Percentiles rank a stretch among this genome's conserved stretches.
phyloP scores from a whole-genome alignment of 2,888 invertebrate species.

The Meandrusa payeni region DNA sequence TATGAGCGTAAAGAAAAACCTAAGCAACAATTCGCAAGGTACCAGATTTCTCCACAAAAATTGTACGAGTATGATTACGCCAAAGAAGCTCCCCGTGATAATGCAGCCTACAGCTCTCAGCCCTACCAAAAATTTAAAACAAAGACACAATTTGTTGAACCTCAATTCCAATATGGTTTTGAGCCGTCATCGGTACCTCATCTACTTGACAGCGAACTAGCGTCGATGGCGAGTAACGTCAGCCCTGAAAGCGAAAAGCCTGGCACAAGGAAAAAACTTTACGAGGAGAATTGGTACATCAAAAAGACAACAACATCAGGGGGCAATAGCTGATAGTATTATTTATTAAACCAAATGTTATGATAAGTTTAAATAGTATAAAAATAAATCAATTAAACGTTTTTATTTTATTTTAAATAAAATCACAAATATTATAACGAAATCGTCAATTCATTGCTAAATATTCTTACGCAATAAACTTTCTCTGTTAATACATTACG shows the following conservation, averaged over 20 bases:
- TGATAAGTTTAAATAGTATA: constrained; percentile 37
- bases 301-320: constrained; percentile 66
- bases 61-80: constrained; percentile 54
- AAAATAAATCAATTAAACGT: constrained; percentile 34
- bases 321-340: constrained; percentile 62
- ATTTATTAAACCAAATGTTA: constrained; percentile 47
- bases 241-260: constrained; percentile 65
- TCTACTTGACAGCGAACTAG: constrained; percentile 63
- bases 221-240: constrained; percentile 66
- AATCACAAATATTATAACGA: background rate
- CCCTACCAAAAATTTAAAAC: constrained; percentile 47
- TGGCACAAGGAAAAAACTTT: constrained; percentile 64
- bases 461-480: constrained; percentile 54
- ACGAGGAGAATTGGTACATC: constrained; percentile 72
- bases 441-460: constrained; percentile 13
- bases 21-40: constrained; percentile 50
- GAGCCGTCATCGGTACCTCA: constrained; percentile 62
- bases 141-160: constrained; percentile 66
- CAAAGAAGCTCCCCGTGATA: constrained; percentile 53
- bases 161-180: constrained; percentile 74
- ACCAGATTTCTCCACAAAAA: constrained; percentile 47
- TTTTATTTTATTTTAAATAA: constrained; percentile 23
- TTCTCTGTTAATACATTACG: constrained; percentile 71
- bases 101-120: constrained; percentile 52
- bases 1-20: constrained; percentile 42